Evolutionary conservation across 2,113 vertebrate species (phyloP), one percentile per base, ranked within the genome.

Genomic region (Hepsetus odoe): DNA sequence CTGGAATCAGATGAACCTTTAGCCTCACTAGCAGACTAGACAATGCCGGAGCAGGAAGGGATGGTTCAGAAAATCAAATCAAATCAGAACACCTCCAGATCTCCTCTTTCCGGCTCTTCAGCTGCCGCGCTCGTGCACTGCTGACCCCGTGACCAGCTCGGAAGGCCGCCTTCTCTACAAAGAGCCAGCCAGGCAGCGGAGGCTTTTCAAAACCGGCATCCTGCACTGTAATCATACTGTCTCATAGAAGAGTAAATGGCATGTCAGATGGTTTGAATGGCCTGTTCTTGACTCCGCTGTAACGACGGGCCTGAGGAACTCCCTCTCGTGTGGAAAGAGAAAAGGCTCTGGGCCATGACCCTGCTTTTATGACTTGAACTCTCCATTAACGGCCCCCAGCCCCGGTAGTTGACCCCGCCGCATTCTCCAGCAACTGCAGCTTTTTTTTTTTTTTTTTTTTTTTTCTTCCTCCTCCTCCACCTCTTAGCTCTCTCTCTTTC

Each of bases 311-410:
- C 44, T 14, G 51, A 69, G 76, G 71, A 82, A 82, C 82, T 80
- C 67, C 82, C 82, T 80, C 82, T 83, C 73, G 30, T 62, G 62
- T 65, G 44, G 38, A 73, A 49, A 65, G 65, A 80, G 77, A 83
- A 83, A 83, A 83, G 78, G 26, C 56, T 26, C 61, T 68, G 69
- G 82, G 82, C 77, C 78, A 73, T 80, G 82, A 83, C 82, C 82
- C 82, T 77, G 78, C 42, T 80, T 83, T 83, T 83, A 83, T 77
- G 82, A 80, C 74, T 74, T 83, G 77, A 83, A 80, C 82, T 83
- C 81, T 76, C 55, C 14, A 72, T 83, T 83, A 83, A 83, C 76
- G 72, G 68, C 74, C 76, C 68, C 44, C 51, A 79, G 77, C n/a
- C 44, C 73, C 70, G 32, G 74, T 61, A 77, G 71, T 56, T 74